These are phyloP conservation scores for Conops quadrifasciatus DNA, from an alignment of 2,888 invertebrate species.

Conservation along the genomic window DNA sequence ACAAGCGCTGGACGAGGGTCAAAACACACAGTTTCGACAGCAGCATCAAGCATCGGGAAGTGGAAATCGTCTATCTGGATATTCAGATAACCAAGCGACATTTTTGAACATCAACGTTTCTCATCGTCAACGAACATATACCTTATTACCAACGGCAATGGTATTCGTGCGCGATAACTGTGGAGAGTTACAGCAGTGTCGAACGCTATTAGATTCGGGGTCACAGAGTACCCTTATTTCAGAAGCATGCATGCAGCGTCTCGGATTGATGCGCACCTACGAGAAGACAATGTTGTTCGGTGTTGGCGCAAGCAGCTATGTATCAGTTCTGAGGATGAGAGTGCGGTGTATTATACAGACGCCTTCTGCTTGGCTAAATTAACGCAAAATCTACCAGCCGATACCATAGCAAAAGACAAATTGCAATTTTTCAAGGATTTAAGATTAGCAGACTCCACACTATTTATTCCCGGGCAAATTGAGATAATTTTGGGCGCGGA, in stretches of 20 bases:
- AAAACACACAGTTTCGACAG: conserved; percentile 7
- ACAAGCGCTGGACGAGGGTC: neutral
- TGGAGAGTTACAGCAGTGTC: no score
- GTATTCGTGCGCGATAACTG: no score
- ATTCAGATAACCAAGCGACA: conserved; percentile 27
- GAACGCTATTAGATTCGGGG: no score
- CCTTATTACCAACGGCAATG: no score
- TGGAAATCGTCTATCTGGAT: conserved; percentile 27
- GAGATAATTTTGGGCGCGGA: neutral
- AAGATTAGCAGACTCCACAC: conserved; percentile 11
- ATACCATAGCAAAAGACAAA: conserved; percentile 2
- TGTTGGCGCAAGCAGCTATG: conserved; percentile 28
- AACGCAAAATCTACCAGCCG: conserved; percentile 32
- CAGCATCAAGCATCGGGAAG: conserved; percentile 6
- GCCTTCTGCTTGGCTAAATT: no score
- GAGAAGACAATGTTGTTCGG: no score
- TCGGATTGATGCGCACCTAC: no score
- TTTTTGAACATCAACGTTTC: no score
- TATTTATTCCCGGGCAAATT: neutral
- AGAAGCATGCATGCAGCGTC: no score
- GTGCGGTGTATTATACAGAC: conserved; percentile 11
- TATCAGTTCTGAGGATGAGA: conserved; percentile 1
- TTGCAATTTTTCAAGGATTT: conserved; percentile 31
- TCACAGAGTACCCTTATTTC: no score
- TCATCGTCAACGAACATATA: no score